A percentile compares a stretch with the other conserved stretches of the same genome.
Evolutionary conservation across 2,888 invertebrate genomes (phyloP).

Genomic region (Sepiola atlantica): DNA sequence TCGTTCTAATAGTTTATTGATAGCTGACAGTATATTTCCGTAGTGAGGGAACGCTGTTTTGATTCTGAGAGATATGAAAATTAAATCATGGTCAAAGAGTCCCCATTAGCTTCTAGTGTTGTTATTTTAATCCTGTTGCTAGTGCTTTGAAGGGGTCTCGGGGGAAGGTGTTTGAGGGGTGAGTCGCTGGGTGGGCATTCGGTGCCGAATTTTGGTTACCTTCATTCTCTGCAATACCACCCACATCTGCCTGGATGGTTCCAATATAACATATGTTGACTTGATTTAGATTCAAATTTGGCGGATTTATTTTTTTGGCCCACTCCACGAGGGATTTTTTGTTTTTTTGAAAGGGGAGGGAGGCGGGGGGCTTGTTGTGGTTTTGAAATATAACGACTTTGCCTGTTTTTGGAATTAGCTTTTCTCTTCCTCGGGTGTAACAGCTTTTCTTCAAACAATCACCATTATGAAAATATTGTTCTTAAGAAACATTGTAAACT

Average conservation of each 20-base stretch:
- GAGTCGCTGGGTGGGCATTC: not conserved
- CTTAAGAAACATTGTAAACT: not conserved
- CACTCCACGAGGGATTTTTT: not conserved
- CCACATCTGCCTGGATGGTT: conserved; percentile 8
- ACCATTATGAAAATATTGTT: not conserved
- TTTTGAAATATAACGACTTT: not conserved
- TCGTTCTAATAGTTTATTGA: not conserved
- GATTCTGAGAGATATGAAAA: not conserved
- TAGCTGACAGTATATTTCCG: not conserved
- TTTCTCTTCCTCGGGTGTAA: not conserved
- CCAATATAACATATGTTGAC: not conserved
- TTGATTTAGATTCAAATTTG: conserved; percentile 6
- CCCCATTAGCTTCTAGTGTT: not conserved
- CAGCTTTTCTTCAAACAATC: not conserved
- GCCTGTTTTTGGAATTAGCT: not conserved
- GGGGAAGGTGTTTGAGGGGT: not conserved
- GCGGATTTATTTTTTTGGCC: not conserved
- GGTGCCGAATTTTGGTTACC: not conserved
- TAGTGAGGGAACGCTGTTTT: not conserved
- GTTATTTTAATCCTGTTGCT: conserved; percentile 9
- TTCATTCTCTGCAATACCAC: not conserved
- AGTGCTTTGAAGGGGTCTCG: not conserved
- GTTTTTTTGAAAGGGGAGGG: too few relatives aligned
- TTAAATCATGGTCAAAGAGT: conserved; percentile 20
- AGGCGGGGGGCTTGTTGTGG: not conserved